Conservation (phyloP, 2,113 vertebrate species). For the Isurus oxyrinchus region DNA sequence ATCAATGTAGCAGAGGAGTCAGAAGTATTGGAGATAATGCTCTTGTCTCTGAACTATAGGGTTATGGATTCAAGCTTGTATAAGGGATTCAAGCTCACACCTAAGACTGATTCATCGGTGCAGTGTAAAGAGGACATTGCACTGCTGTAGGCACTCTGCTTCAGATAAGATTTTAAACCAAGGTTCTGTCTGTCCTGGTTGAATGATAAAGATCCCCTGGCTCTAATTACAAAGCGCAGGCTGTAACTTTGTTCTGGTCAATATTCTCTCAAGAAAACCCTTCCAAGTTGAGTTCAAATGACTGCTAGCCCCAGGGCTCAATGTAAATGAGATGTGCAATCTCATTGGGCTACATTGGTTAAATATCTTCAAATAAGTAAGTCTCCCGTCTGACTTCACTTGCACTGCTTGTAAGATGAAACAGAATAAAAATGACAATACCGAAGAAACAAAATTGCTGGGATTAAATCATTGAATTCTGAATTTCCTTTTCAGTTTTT, state of each 20-base stretch:
- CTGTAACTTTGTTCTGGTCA: constrained; percentile 36
- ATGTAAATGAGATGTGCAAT: constrained; percentile 33
- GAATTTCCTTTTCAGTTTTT: constrained; percentile 19
- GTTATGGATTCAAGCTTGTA: constrained; percentile 7
- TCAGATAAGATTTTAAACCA: constrained; percentile 37
- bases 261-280: constrained; percentile 37
- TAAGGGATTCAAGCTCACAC: constrained; percentile 26
- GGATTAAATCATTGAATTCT: constrained; percentile 6
- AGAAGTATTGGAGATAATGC: background rate
- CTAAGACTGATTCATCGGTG: background rate
- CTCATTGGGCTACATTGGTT: constrained; percentile 28
- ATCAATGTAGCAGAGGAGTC: background rate
- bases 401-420: constrained; percentile 20
- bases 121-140: constrained; percentile 15
- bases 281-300: constrained; percentile 26
- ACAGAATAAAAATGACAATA: constrained; percentile 21
- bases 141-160: background rate
- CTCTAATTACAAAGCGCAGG: constrained; percentile 32
- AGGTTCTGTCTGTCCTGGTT: constrained; percentile 25
- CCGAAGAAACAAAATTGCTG: background rate
- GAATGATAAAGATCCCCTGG: constrained; percentile 34
- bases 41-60: background rate
- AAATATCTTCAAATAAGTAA: constrained; percentile 38
- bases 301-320: constrained; percentile 24
- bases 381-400: constrained; percentile 27